Base-by-base conservation (phyloP, 2,113 vertebrate species). In the Piprites chloris region DNA sequence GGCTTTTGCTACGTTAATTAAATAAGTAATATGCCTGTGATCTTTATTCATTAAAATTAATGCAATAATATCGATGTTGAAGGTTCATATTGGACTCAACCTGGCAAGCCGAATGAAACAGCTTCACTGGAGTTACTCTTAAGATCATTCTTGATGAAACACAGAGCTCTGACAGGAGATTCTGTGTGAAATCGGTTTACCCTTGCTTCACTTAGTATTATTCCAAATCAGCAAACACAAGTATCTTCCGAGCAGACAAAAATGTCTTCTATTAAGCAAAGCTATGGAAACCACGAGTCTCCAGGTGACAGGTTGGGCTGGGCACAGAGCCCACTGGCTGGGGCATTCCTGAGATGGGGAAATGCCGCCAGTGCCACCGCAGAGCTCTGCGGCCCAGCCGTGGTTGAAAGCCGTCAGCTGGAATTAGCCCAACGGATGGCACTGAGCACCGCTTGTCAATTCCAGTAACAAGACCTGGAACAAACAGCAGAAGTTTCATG, bases 11-110 rank as follows among this genome's bases (percentile, higher is more conserved):
- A n/a, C 26, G 88, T 82, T 96, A 97, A 97, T 97, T 95, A 77
- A 96, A 77, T 94, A 89, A 97, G 93, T 81, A 84, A 95, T 88
- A 46, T 32, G 12, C 65, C 90, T 91, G 55, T 74, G 87, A 96
- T 96, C 72, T 96, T 95, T 91, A 96, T 77, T 95, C 94, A 97
- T 96, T 94, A 93, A 79, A 90, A 95, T 87, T 94, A 97, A 96
- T 87, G 89, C 78, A 97, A 83, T 95, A 95, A 81, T 52, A 94
- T 85, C 79, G 77, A 67, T 16, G n/a, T 18, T 85, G 79, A 93
- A 90, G 59, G 50, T 63, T 85, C 75, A 73, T 50, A 73, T 33
- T 79, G 77, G 68, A 87, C 87, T 90, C 62, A 41, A 3, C 56
- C 85, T 88, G 89, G 92, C 72, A 90, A 86, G 42, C 47, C 3